Conservation (phyloP, 2,797 vertebrate genomes). For the Nasua narica region DNA sequence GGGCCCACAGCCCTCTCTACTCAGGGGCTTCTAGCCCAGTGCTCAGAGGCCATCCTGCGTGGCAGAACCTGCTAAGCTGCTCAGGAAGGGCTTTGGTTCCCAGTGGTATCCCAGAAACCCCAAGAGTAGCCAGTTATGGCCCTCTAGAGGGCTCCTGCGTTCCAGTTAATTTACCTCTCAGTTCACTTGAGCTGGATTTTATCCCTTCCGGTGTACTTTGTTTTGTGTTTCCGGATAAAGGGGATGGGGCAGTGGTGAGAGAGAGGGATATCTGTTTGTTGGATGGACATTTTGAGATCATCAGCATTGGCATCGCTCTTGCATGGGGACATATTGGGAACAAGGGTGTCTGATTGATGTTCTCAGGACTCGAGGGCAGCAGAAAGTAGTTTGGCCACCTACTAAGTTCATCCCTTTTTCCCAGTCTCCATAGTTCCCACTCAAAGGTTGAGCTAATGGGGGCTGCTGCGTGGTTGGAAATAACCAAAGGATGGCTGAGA, state of each 20-base stretch:
- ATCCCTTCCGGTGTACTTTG: slow-evolving; percentile 42
- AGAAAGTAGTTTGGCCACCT: not conserved
- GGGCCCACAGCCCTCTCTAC: not conserved
- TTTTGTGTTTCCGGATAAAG: slow-evolving; percentile 29
- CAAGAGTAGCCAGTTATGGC: slow-evolving; percentile 53
- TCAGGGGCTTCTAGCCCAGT: not conserved
- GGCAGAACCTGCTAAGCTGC: slow-evolving; percentile 15
- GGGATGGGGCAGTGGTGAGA: not conserved
- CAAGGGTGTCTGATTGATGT: not conserved
- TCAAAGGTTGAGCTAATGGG: not conserved
- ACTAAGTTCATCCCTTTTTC: not conserved
- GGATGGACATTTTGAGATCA: slow-evolving; percentile 29
- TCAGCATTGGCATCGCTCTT: not conserved
- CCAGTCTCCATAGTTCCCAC: not conserved
- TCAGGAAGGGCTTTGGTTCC: slow-evolving; percentile 25
- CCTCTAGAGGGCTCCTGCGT: slow-evolving; percentile 33
- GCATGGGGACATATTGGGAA: slow-evolving; percentile 1
- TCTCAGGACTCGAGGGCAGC: not conserved
- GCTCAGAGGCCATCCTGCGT: not conserved
- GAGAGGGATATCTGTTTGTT: slow-evolving; percentile 22
- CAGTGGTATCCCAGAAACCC: slow-evolving; percentile 56
- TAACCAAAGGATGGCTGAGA: not conserved
- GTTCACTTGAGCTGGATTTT: slow-evolving; percentile 35
- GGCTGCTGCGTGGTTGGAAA: not conserved
- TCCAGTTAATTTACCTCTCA: slow-evolving; percentile 34